A percentile compares a stretch with the other conserved stretches of the same genome.
Conservation (phyloP, 1,140 invertebrate species). For the Ceratoteleas bidentatus region DNA sequence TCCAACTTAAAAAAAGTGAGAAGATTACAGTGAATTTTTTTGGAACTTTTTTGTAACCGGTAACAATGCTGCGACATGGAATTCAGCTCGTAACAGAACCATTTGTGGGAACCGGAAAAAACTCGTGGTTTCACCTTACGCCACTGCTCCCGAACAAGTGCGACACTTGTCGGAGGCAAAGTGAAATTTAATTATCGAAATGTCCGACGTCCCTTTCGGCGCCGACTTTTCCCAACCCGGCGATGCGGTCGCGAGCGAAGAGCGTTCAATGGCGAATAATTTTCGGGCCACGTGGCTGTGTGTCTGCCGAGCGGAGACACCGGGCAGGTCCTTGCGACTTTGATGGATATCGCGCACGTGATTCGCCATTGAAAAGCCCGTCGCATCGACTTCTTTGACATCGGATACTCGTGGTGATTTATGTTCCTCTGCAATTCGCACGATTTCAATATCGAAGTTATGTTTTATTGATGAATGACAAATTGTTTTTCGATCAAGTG, state of each 20-base stretch:
- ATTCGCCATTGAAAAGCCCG: conserved; percentile 22
- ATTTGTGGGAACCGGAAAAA: no score
- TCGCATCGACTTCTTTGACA: no score
- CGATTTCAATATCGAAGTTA: background rate
- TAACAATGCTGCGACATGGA: no score
- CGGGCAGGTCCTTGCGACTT: conserved; percentile 65
- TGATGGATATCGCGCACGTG: conserved; percentile 74
- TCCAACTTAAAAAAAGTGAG: no score
- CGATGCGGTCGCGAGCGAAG: conserved; percentile 34
- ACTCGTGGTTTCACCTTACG: no score
- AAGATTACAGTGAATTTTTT: no score
- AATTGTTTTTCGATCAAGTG: background rate
- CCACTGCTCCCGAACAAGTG: no score
- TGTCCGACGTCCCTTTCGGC: background rate
- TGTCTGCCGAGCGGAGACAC: conserved; percentile 52
- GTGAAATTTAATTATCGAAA: conserved; percentile 39
- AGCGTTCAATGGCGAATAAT: conserved; percentile 72
- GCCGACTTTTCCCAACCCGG: conserved; percentile 8
- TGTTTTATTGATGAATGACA: background rate
- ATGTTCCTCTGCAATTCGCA: no score
- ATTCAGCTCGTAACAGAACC: no score
- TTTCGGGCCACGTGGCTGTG: conserved; percentile 74
- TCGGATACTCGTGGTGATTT: background rate
- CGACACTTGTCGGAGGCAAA: conserved; percentile 20
- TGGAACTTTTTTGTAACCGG: no score